Evolutionary conservation across 2,113 vertebrate genomes (phyloP), one percentile per base, ranked within the genome.

Genomic region (Actinemys pallida): DNA sequence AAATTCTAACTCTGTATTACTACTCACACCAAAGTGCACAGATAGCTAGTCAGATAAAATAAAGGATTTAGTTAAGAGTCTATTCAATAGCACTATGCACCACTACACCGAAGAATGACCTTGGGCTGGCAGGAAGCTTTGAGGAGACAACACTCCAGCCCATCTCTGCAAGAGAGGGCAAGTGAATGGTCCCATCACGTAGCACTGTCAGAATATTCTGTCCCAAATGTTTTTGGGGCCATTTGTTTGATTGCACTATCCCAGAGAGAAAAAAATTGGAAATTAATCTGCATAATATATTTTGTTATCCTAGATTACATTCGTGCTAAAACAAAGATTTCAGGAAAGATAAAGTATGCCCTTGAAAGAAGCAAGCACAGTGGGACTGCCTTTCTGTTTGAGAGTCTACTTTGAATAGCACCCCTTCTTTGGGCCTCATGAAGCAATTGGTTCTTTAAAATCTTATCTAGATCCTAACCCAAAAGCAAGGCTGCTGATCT

Each of bases 1-100:
- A 82, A 91, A 81, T 49, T 54, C 84, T 47, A 76, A 2, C 3
- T 22, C 2, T 7, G 27, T 22, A 29, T 35, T 1, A 2, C 16
- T 9, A 49, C n/a, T 79, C 25, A 2, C 0, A 1, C 2, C 0
- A 0, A 53, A 4, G 4, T 11, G 45, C 13, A 31, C 50, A 56
- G 24, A n/a, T n/a, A n/a, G n/a, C n/a, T n/a, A n/a, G n/a, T n/a
- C n/a, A n/a, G n/a, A n/a, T n/a, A n/a, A n/a, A n/a, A n/a, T n/a
- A n/a, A n/a, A n/a, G n/a, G n/a, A n/a, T n/a, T n/a, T n/a, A n/a
- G n/a, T n/a, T n/a, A n/a, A 59, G 27, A 62, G 59, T 31, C 59
- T 57, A 57, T 65, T 54, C 10, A 35, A 2, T 47, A 78, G 39
- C n/a, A 76, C 27, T 24, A 16, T 3, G 3, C 4, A 2, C 6